Conservation (phyloP, 1,140 invertebrate species). For the Drosophila ambigua region DNA sequence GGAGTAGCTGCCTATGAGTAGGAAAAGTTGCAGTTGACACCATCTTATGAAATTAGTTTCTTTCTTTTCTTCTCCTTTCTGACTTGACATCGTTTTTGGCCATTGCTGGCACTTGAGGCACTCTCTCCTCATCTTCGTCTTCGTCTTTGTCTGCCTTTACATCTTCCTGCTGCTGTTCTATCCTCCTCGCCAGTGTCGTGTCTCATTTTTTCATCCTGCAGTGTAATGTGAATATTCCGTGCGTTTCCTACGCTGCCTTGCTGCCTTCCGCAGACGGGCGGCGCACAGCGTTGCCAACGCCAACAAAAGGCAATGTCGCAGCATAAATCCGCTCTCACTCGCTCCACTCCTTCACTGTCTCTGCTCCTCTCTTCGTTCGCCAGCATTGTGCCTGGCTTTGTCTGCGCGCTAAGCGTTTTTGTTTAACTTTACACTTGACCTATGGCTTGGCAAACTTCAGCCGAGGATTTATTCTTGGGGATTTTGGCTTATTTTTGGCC, state of each 20-base stretch:
- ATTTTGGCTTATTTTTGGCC: conserved; percentile 1
- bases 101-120: conserved; percentile 40
- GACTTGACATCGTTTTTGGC: conserved; percentile 60
- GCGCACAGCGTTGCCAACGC: conserved; percentile 28
- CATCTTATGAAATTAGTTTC: conserved; percentile 63
- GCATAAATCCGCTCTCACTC: conserved; percentile 41
- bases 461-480: conserved; percentile 26
- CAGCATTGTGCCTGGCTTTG: conserved; percentile 1
- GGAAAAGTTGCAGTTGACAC: conserved; percentile 67
- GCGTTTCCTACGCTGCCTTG: conserved; percentile 16
- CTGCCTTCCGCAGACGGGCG: conserved; percentile 2
- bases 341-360: neutral
- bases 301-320: conserved; percentile 51
- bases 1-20: conserved; percentile 14
- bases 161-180: conserved; percentile 7
- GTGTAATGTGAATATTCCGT: conserved; percentile 66
- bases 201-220: conserved; percentile 17
- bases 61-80: conserved; percentile 43
- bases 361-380: conserved; percentile 2
- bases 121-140: conserved; percentile 1
- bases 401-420: conserved; percentile 59
- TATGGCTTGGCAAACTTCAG: conserved; percentile 45
- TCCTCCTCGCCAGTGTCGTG: neutral
- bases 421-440: conserved; percentile 72
- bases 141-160: neutral